phyloP scores from a whole-genome alignment of 2,113 vertebrate genomes.

The Acrocephalus arundinaceus region DNA sequence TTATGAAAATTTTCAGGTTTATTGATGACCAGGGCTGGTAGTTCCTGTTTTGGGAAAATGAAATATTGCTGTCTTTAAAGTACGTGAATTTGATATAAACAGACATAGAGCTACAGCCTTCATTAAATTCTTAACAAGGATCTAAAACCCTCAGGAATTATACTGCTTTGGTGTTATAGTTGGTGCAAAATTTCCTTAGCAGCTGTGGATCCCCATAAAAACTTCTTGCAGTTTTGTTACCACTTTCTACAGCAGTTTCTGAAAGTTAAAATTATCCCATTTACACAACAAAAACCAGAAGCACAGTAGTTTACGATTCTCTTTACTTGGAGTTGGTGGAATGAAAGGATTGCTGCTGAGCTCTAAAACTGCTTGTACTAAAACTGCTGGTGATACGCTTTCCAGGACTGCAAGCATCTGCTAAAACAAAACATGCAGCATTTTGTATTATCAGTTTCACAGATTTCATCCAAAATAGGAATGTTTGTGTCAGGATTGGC shows the following conservation, averaged over 20 bases:
- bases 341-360: background rate
- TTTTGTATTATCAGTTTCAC: background rate
- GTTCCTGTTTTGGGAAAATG: background rate
- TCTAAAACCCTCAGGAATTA: background rate
- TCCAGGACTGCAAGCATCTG: background rate
- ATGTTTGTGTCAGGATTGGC: background rate
- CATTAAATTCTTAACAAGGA: background rate
- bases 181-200: background rate
- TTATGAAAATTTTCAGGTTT: background rate
- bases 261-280: background rate
- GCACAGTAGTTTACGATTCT: background rate
- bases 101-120: background rate
- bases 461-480: background rate
- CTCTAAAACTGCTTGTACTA: background rate
- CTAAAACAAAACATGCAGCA: background rate
- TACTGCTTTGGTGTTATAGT: background rate
- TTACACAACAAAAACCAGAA: background rate
- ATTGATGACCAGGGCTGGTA: background rate
- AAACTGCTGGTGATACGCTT: background rate
- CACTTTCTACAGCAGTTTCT: background rate
- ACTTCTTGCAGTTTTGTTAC: background rate
- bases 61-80: background rate
- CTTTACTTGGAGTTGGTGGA: background rate
- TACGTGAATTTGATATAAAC: background rate
- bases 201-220: background rate